Conservation (phyloP, 2,113 vertebrate genomes). For the Enhydra lutris region DNA sequence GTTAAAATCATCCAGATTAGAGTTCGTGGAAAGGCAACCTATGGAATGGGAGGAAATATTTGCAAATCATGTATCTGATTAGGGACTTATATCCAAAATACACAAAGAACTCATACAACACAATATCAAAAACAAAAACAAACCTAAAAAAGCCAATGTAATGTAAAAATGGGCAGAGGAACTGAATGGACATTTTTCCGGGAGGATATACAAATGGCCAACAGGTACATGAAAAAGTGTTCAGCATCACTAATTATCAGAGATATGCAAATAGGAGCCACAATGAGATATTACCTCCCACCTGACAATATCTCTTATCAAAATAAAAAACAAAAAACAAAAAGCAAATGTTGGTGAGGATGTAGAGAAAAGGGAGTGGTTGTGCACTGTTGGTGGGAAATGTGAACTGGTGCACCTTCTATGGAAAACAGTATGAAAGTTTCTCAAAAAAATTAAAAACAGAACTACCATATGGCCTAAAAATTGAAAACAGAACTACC, state of each 20-base stretch:
- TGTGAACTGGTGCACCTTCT: not conserved
- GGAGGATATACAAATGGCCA: not conserved
- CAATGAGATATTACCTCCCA: not conserved
- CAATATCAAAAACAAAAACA: not conserved
- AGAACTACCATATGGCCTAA: not conserved
- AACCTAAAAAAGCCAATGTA: not conserved
- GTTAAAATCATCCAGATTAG: not conserved
- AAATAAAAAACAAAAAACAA: not conserved
- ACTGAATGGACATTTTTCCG: not conserved
- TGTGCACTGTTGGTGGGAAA: not conserved
- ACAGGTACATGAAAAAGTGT: not conserved
- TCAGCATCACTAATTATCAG: not conserved
- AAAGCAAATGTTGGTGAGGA: not conserved
- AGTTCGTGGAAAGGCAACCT: not conserved
- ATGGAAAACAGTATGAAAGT: not conserved
- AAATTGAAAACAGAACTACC: not conserved
- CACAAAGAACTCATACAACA: not conserved
- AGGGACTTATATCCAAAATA: not conserved
- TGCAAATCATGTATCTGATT: not conserved
- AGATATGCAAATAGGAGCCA: not conserved
- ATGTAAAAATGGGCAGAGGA: not conserved
- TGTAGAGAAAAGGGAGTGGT: not conserved
- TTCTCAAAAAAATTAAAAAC: not conserved
- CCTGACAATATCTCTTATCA: not conserved
- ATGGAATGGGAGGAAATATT: not conserved